Base-by-base conservation (phyloP, 1,140 invertebrate species). In the Babylonia areolata region DNA sequence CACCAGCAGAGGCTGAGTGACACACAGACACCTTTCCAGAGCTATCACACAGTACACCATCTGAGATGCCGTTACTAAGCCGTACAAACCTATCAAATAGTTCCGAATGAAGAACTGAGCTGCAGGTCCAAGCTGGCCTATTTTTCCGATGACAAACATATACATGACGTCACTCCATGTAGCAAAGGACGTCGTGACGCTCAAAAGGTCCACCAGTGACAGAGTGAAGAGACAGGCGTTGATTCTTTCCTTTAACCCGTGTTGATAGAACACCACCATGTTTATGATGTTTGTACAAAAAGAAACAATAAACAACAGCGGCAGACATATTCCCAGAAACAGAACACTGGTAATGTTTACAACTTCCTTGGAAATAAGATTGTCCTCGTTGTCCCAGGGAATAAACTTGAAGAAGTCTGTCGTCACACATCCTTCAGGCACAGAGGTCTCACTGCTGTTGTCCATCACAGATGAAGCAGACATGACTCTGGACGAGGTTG, bases 201-300 rank as follows among this genome's bases (percentile, higher is more conserved):
- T 77, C 78, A 87, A 79, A 33, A 82, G n/a, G 51, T 81, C 80
- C 51, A 51, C 46, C 5, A 81, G 17, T 11, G 80, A 51, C 46
- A 81, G 51, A 3, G 3, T 54, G 42, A 81, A 81, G 0, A 81
- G 42, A 37, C 80, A 81, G 15, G 51, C 28, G 51, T 81, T 81
- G 80, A 81, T 81, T 58, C 80, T 81, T 51, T 81, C 80, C 46
- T 20, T 2, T 31, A 81, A 46, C 31, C 80, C 80, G 28, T 81
- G 80, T 58, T 35, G 28, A 58, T 54, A 81, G 3, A 81, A 81
- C 42, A 81, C 80, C 11, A 54, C 20, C 42, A 54, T 35, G 46
- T 58, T 81, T 9, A 81, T 46, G 46, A 81, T 81, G 80, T 81
- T 81, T 2, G 80, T 35, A 0, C 33, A 33, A 33, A 81, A 81